Evolutionary conservation across 2,888 invertebrate genomes (phyloP).

Genomic region (Toxonevra muliebris): DNA sequence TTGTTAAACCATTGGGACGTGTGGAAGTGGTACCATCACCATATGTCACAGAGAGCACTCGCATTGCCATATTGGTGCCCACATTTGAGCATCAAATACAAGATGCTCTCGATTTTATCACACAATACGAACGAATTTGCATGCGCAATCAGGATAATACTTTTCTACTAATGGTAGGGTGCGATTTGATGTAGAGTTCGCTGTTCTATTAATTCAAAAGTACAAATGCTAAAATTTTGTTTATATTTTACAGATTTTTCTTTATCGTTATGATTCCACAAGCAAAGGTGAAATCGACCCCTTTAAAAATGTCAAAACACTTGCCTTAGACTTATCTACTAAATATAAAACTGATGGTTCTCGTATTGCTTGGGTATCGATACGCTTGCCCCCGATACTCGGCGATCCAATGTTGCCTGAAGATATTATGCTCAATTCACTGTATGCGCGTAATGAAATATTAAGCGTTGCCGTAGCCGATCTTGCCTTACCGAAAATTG

Average conservation of each 20-base stretch:
- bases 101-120: slow-evolving; percentile 74
- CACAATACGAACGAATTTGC: slow-evolving; percentile 76
- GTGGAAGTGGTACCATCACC: slow-evolving; percentile 92
- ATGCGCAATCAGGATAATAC: slow-evolving; percentile 83
- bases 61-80: slow-evolving; percentile 80
- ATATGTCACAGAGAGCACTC: slow-evolving; percentile 93
- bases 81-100: slow-evolving; percentile 69
- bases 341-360: slow-evolving; percentile 75
- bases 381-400: slow-evolving; percentile 68
- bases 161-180: slow-evolving; percentile 74
- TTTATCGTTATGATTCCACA: slow-evolving; percentile 72
- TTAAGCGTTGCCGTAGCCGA: slow-evolving; percentile 70
- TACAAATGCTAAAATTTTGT: not conserved
- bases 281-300: slow-evolving; percentile 73
- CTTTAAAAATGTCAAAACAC: slow-evolving; percentile 72
- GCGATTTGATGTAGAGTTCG: not conserved
- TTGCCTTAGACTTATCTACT: slow-evolving; percentile 71
- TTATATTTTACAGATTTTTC: slow-evolving; percentile 67
- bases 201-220: not conserved
- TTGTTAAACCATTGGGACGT: slow-evolving; percentile 84
- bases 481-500: slow-evolving; percentile 75
- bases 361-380: slow-evolving; percentile 76
- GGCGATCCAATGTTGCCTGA: slow-evolving; percentile 44
- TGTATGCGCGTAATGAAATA: slow-evolving; percentile 62
- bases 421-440: slow-evolving; percentile 59